Base-by-base conservation (phyloP, 2,797 vertebrate species). In the Pseudochaenichthys georgianus region DNA sequence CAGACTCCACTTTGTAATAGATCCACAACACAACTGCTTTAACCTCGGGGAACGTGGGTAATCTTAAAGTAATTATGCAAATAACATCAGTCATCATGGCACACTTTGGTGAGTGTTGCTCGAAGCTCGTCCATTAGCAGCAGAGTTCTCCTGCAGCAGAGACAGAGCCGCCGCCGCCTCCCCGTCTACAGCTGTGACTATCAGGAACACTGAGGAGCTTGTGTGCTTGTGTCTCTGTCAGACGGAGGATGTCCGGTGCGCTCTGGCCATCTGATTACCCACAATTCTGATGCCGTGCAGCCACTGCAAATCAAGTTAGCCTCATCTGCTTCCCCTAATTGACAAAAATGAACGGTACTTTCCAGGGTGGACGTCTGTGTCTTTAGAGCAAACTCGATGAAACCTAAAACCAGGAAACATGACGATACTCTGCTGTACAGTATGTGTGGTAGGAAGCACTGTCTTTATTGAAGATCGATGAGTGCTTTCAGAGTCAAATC, bases 281-380 rank as follows among this genome's bases (percentile, higher is more conserved):
- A 59, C 67, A 82, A 81, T 88, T 86, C 87, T 73, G 54, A 73
- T 77, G 64, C 31, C 47, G 43, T 78, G 76, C 65, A 60, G 54
- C 74, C 73, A 64, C 34, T 89, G 82, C 79, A 91, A 89, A 93
- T 91, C 70, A 76, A 67, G 88, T 94, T 89, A 90, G 55, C 69
- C 65, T 87, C 73, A 70, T 83, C 78, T 77, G 15, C 81, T 21
- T 64, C 15, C 64, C 68, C 64, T 80, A 85, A 89, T 74, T 80
- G 70, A 57, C 43, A 47, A 45, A 72, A 84, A 88, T 64, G 83
- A 38, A 34, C 38, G 59, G 72, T 80, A 62, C 74, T 83, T 87
- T 80, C 78, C 72, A 48, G 62, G 64, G 42, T 54, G 6, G 7
- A 78, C 43, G 59, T 62, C 28, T 21, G 17, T 13, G 45, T 54